Evolutionary conservation across 2,888 invertebrate genomes (phyloP).

Genomic region (Folsomia manolachei): DNA sequence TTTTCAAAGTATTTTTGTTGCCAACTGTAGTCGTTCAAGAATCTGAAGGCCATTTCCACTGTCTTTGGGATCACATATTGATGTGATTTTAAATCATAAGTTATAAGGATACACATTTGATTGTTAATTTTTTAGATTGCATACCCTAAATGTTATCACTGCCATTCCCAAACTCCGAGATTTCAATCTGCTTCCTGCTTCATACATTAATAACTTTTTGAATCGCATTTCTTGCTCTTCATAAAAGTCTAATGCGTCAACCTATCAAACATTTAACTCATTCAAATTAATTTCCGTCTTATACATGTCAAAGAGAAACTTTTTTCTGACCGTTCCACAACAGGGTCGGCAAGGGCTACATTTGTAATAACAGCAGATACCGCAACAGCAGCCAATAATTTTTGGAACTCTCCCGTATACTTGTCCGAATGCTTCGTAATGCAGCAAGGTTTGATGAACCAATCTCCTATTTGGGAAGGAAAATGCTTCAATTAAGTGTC

Average conservation of each 20-base stretch:
- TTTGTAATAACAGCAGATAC: not conserved
- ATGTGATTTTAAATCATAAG: too few relatives aligned
- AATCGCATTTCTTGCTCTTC: not conserved
- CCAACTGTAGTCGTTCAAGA: constrained; percentile 1
- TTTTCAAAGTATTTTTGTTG: not conserved
- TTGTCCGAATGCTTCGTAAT: not conserved
- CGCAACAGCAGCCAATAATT: constrained; percentile 2
- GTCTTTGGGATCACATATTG: not conserved
- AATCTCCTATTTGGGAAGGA: not conserved
- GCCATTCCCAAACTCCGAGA: constrained; percentile 1
- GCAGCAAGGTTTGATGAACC: not conserved
- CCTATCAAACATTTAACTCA: not conserved
- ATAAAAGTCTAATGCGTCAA: not conserved
- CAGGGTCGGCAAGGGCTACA: not conserved
- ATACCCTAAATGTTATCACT: not conserved
- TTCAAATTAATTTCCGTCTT: not conserved
- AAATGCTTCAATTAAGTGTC: too few relatives aligned
- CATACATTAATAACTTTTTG: not conserved
- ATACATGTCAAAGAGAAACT: too few relatives aligned
- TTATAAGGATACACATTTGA: too few relatives aligned
- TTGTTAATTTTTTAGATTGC: too few relatives aligned
- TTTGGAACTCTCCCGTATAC: not conserved
- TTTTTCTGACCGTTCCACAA: constrained; percentile 7
- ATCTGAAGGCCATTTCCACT: not conserved
- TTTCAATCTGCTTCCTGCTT: not conserved